phyloP scores from a whole-genome alignment of 2,113 vertebrate genomes.

The Xyliphius kryptos region DNA sequence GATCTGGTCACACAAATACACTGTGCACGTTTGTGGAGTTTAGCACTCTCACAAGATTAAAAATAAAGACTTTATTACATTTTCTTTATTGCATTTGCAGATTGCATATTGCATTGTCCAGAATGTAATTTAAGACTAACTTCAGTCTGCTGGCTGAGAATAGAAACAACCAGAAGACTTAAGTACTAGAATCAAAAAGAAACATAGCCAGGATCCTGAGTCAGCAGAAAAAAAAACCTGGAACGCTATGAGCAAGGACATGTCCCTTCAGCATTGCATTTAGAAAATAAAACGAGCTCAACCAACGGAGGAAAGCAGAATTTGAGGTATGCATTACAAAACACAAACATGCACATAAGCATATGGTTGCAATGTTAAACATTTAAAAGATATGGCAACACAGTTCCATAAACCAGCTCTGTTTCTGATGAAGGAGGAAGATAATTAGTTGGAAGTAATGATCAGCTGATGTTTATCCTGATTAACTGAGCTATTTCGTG shows the following conservation, averaged over 20 bases:
- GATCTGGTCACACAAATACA: slow-evolving; percentile 40
- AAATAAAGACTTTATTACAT: slow-evolving; percentile 51
- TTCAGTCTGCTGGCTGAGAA: slow-evolving; percentile 24
- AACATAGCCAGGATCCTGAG: neutral
- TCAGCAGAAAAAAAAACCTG: neutral
- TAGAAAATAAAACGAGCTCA: slow-evolving; percentile 6
- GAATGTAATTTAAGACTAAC: slow-evolving; percentile 51
- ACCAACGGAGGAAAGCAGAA: slow-evolving; percentile 13
- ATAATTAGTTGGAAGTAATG: too few relatives aligned
- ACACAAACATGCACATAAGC: too few relatives aligned
- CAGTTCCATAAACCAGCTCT: too few relatives aligned
- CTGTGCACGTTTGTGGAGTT: slow-evolving; percentile 41
- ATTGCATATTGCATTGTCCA: slow-evolving; percentile 46
- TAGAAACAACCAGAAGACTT: too few relatives aligned
- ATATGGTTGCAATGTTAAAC: too few relatives aligned
- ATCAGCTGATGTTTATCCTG: too few relatives aligned
- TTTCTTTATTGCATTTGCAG: slow-evolving; percentile 57
- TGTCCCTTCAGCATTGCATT: neutral
- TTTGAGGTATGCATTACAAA: slow-evolving; percentile 18
- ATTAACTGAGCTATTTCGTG: too few relatives aligned
- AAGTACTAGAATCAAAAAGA: neutral
- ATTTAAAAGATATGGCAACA: too few relatives aligned
- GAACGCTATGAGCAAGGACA: neutral
- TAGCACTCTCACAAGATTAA: slow-evolving; percentile 57
- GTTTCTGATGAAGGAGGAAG: too few relatives aligned